These are phyloP conservation scores for Epinephelus awoara DNA, from an alignment of 2,797 vertebrate genomes.

Conservation along the genomic window DNA sequence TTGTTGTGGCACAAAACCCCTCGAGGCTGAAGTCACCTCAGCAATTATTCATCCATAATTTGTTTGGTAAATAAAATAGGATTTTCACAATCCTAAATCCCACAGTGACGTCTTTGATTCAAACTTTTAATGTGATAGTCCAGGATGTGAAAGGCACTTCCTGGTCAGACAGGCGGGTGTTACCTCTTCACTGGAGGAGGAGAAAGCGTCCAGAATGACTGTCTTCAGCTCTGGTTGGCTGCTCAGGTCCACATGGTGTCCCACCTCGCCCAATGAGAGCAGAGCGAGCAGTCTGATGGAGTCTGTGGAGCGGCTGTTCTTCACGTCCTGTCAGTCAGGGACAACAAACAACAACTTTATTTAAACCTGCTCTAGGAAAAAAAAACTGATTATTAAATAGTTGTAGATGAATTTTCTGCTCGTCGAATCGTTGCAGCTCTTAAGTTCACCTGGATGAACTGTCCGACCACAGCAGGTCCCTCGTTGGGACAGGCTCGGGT, in stretches of 20 bases:
- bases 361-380: neutral
- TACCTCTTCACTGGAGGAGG: conserved; percentile 97
- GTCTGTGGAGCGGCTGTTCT: conserved; percentile 98
- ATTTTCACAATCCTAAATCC: neutral
- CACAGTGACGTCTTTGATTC: neutral
- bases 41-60: neutral
- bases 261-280: conserved; percentile 97
- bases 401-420: too few relatives aligned
- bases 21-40: neutral
- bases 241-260: conserved; percentile 98
- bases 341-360: neutral
- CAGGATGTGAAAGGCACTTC: too few relatives aligned
- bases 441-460: conserved; percentile 92
- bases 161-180: neutral
- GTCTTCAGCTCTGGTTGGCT: conserved; percentile 97
- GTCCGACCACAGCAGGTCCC: conserved; percentile 96
- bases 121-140: neutral
- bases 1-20: neutral
- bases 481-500: conserved; percentile 97
- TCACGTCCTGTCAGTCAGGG: conserved; percentile 88
- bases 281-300: conserved; percentile 96
- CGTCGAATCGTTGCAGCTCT: too few relatives aligned
- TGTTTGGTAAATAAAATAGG: too few relatives aligned
- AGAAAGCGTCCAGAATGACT: conserved; percentile 97
- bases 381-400: too few relatives aligned